phyloP scores from a whole-genome alignment of 2,797 vertebrate species.

The Adrianichthys oophorus region DNA sequence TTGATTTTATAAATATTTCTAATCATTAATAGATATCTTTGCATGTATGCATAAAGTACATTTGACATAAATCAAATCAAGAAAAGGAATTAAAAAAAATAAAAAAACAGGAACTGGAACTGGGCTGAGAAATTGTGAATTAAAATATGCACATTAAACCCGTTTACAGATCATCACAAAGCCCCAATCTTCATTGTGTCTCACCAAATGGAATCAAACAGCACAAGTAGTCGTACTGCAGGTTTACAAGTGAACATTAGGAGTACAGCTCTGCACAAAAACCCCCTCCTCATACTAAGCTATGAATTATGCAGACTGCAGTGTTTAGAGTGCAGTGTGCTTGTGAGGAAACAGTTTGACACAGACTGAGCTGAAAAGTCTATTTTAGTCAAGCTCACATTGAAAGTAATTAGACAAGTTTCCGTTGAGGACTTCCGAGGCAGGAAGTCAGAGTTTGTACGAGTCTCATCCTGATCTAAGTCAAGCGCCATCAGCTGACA shows the following conservation, averaged over 20 bases:
- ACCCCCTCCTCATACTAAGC: constrained; percentile 22
- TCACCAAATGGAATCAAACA: constrained; percentile 1
- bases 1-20: too few species aligned
- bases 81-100: constrained; percentile 22
- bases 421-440: constrained; percentile 34
- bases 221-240: too few species aligned
- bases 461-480: constrained; percentile 36
- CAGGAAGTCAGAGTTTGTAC: constrained; percentile 17
- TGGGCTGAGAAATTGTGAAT: too few species aligned
- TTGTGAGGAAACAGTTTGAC: constrained; percentile 47
- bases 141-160: neutral
- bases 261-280: constrained; percentile 18
- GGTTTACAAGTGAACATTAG: constrained; percentile 22
- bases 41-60: too few species aligned
- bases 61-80: constrained; percentile 56
- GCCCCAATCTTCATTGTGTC: constrained; percentile 26
- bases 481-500: constrained; percentile 2
- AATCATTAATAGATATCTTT: too few species aligned
- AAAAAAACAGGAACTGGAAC: too few species aligned
- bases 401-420: constrained; percentile 45
- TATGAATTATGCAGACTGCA: constrained; percentile 44
- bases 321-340: constrained; percentile 25
- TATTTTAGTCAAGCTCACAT: constrained; percentile 37
- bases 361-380: constrained; percentile 50
- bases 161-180: constrained; percentile 16